Conservation (phyloP, 1,140 invertebrate species). For the Drosophila malerkotliana region DNA sequence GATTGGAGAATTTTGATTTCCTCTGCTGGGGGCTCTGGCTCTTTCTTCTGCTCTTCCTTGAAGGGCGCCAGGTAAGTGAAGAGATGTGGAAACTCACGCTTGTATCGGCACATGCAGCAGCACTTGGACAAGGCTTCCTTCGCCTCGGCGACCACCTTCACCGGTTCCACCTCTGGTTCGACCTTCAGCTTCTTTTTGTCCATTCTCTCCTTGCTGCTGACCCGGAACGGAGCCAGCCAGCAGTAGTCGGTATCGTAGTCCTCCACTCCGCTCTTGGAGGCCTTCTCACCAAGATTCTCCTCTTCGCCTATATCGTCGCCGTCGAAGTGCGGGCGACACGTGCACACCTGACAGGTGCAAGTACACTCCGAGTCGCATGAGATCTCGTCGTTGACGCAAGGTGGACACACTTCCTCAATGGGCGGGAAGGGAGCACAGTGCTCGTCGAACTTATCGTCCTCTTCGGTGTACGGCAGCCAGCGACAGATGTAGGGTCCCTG, state of each 20-base stretch:
- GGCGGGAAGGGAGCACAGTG: slow-evolving; percentile 48
- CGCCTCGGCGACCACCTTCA: neutral
- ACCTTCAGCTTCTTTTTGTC: neutral
- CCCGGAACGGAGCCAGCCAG: slow-evolving; percentile 55
- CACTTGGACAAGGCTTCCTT: slow-evolving; percentile 14
- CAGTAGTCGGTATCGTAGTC: slow-evolving; percentile 66
- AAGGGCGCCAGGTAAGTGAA: slow-evolving; percentile 60
- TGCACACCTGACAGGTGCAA: slow-evolving; percentile 60
- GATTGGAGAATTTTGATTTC: neutral
- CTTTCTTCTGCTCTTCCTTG: neutral
- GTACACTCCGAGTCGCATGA: slow-evolving; percentile 60
- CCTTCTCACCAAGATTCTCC: slow-evolving; percentile 35
- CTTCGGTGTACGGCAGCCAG: slow-evolving; percentile 54
- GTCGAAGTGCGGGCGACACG: slow-evolving; percentile 28
- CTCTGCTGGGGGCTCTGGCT: neutral
- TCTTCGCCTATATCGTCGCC: slow-evolving; percentile 29
- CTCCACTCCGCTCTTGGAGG: slow-evolving; percentile 50
- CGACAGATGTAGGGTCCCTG: slow-evolving; percentile 72
- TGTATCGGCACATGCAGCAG: slow-evolving; percentile 38
- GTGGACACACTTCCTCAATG: slow-evolving; percentile 39
- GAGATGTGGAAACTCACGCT: slow-evolving; percentile 39
- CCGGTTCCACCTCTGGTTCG: neutral
- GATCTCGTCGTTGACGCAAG: slow-evolving; percentile 10
- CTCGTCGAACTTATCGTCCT: slow-evolving; percentile 41
- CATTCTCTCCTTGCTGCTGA: slow-evolving; percentile 10